A percentile compares a stretch with the other conserved stretches of the same genome.
Conservation (phyloP, 2,888 invertebrate genomes). For the Lepidocyrtinus sp. region DNA sequence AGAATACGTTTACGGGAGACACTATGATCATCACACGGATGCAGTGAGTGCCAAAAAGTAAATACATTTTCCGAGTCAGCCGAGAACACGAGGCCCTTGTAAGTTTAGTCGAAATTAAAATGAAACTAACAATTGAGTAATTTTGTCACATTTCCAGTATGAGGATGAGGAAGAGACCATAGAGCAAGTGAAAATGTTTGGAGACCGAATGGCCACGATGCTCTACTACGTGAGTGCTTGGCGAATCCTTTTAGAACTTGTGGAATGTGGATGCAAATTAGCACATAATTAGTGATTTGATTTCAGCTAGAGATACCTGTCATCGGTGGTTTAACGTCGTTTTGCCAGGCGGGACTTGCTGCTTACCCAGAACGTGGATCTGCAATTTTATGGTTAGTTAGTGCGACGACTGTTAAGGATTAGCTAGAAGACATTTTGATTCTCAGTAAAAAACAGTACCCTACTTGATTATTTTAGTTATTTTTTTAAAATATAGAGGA, state of each 20-base stretch:
- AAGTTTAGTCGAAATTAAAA: neutral
- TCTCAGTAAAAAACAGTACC: neutral
- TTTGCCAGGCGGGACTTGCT: neutral
- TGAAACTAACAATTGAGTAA: neutral
- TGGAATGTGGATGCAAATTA: neutral
- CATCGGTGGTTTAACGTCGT: constrained; percentile 16
- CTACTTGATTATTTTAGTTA: neutral
- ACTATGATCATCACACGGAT: constrained; percentile 6
- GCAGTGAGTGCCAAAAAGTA: neutral
- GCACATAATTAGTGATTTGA: neutral
- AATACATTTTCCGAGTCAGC: too few relatives aligned
- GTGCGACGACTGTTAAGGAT: too few relatives aligned
- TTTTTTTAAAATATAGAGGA: too few relatives aligned
- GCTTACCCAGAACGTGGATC: constrained; percentile 12
- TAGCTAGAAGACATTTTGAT: too few relatives aligned
- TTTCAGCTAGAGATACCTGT: constrained; percentile 29
- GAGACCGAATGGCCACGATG: constrained; percentile 20
- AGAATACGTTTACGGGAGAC: constrained; percentile 26
- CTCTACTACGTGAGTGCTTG: constrained; percentile 18
- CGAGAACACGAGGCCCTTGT: neutral
- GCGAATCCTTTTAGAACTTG: neutral
- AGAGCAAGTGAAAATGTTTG: neutral
- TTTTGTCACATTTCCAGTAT: neutral
- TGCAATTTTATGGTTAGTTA: constrained; percentile 46
- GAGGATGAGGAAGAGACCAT: neutral